phyloP scores from a whole-genome alignment of 2,888 invertebrate species.

The Ecliptopera silaceata region DNA sequence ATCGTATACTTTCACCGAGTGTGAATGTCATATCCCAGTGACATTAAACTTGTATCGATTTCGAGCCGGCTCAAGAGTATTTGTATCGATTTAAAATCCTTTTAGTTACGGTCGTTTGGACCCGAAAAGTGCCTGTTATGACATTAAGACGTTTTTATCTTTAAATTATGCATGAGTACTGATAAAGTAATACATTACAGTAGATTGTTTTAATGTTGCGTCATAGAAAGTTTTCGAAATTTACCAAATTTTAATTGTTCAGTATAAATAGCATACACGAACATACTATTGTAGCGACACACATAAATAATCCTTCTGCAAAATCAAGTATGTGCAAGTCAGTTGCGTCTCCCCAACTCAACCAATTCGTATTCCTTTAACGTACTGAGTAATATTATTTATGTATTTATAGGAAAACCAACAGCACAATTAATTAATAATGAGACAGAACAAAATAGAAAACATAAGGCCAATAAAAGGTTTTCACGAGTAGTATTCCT shows the following conservation, averaged over 20 bases:
- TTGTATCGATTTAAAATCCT: constrained; percentile 62
- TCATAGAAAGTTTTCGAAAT: neutral
- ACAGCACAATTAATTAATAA: too few relatives aligned
- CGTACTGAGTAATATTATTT: too few relatives aligned
- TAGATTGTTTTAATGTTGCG: neutral
- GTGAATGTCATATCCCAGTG: constrained; percentile 71
- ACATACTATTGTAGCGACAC: too few relatives aligned
- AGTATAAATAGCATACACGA: too few relatives aligned
- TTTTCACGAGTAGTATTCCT: too few relatives aligned
- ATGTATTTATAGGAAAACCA: too few relatives aligned
- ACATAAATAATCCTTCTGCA: too few relatives aligned
- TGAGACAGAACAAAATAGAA: too few relatives aligned
- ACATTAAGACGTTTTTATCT: constrained; percentile 30
- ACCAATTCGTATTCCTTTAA: too few relatives aligned
- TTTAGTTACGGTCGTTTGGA: constrained; percentile 63
- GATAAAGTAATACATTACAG: constrained; percentile 13
- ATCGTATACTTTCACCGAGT: constrained; percentile 72
- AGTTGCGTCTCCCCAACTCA: too few relatives aligned
- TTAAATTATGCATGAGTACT: constrained; percentile 20
- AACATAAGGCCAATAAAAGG: too few relatives aligned
- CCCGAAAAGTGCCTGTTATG: constrained; percentile 36
- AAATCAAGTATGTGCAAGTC: too few relatives aligned
- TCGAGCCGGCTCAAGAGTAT: constrained; percentile 42
- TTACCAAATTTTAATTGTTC: neutral
- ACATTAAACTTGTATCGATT: constrained; percentile 62